Evolutionary conservation across 2,797 vertebrate species (phyloP).

Genomic region (Parotocinclus haroldoi): DNA sequence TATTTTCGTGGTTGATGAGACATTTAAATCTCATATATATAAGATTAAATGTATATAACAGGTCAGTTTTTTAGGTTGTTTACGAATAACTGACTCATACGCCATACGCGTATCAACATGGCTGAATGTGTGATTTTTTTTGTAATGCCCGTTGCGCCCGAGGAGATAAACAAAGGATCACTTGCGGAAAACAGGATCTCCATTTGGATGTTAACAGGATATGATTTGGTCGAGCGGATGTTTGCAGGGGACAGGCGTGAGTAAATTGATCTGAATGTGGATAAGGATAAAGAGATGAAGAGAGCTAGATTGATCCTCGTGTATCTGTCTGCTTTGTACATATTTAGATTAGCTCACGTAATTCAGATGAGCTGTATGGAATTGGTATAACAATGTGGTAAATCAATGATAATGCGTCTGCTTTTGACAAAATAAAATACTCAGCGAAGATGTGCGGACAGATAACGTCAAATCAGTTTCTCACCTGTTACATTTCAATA

Average conservation of each 20-base stretch:
- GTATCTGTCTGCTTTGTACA: slow-evolving; percentile 55
- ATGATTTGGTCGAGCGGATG: slow-evolving; percentile 55
- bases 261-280: slow-evolving; percentile 59
- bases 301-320: slow-evolving; percentile 61
- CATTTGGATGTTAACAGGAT: slow-evolving; percentile 57
- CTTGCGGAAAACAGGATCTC: slow-evolving; percentile 65
- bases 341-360: slow-evolving; percentile 57
- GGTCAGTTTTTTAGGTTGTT: too few species aligned
- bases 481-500: too few species aligned
- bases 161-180: slow-evolving; percentile 57
- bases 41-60: too few species aligned
- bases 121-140: too few species aligned
- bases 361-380: slow-evolving; percentile 21
- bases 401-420: slow-evolving; percentile 36
- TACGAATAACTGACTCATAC: too few species aligned
- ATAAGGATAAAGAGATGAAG: slow-evolving; percentile 58
- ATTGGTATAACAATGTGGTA: slow-evolving; percentile 32
- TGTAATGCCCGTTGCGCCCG: slow-evolving; percentile 7
- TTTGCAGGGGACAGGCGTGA: slow-evolving; percentile 58
- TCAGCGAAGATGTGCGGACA: too few species aligned
- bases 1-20: too few species aligned
- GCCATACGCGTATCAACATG: too few species aligned
- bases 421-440: slow-evolving; percentile 3
- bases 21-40: too few species aligned
- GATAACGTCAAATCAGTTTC: too few species aligned